Base-by-base conservation (phyloP, 2,797 vertebrate genomes). In the Salarias fasciatus region DNA sequence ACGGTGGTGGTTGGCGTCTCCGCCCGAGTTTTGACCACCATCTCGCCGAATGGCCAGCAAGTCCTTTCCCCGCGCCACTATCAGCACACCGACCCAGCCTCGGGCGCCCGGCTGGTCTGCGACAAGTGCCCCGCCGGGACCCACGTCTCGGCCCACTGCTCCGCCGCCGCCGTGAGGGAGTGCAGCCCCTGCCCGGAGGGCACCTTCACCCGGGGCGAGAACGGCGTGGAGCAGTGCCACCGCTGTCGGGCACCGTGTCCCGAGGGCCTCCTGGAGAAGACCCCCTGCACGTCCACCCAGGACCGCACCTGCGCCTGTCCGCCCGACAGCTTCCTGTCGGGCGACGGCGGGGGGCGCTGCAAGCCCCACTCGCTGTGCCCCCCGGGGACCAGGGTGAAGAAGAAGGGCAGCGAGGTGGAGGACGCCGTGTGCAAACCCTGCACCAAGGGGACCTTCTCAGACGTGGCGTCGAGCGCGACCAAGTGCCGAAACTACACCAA, bases 51-150 rank as follows among this genome's bases (percentile, higher is more conserved):
- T 38, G 80, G 76, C 40, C 69, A 56, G 53, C 66, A 52, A 3
- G 3, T 74, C 73, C 92, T 95, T 37, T 89, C 93, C 8, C 65
- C 91, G 15, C 94, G 92, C 70, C 95, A 94, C 53, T 98, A 99
- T 76, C 92, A 63, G 74, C 93, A 97, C 72, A 82, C 88, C 0
- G 94, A 98, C 83, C 93, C 62, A 43, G 65, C 75, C 73, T 94
- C 94, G 1, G 94, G 95, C 57, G 73, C 84, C 77, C 92, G 92
- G 85, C 86, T 97, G 80, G 85, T 90, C 71, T 99, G 97, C 15
- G 93, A 97, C 90, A 98, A 98, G 88, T 99, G 97, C 89, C 97
- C 97, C 0, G 96, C 96, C 7, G 97, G 97, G 75, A 98, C 95
- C 36, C 94, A 93, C 0, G 96, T 99, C 69, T 96, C 94, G 0